Base-by-base conservation (phyloP, 2,797 vertebrate species). In the Sphenodon punctatus region DNA sequence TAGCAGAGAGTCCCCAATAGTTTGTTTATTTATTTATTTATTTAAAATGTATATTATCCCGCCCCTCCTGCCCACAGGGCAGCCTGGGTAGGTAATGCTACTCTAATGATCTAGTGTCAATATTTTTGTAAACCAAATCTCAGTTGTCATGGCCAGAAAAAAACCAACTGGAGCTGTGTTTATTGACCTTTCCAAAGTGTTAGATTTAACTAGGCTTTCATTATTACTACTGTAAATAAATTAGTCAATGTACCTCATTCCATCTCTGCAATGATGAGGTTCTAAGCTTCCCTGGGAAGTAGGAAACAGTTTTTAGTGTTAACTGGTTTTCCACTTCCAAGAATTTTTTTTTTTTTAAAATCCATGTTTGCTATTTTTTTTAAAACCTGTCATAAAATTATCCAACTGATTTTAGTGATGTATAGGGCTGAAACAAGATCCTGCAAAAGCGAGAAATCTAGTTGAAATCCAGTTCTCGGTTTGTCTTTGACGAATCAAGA, bases 191-290 rank as follows among this genome's bases (percentile, higher is more conserved):
- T 88, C 66, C 66, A 41, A 76, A 67, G 85, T 81, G 67, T 69
- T 91, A 90, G 67, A 67, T 82, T 92, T 92, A 88, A 87, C 89
- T 88, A 89, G 61, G 67, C 60, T 87, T 90, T 66, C 43, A 75
- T 90, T 88, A 82, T 56, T 86, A 80, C 63, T 87, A 84, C 65
- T 70, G 36, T 69, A 65, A 49, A 23, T 46, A 64, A 81, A 75
- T 59, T 61, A 85, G 86, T 77, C 70, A 74, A 72, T 68, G 87
- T 74, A 86, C 42, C 74, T 90, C 60, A 83, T 91, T 75, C 15
- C 4, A 0, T 46, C 12, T 68, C 64, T 51, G n/a, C 4, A 15
- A 22, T 56, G 69, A 59, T 63, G 58, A 82, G 15, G 27, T 81
- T 88, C 78, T 72, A 63, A 36, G 38, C 22, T 76, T 46, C 39